A percentile compares a stretch with the other conserved stretches of the same genome.
These are phyloP conservation scores for Leptoteleia sp. DNA, from an alignment of 1,140 invertebrate genomes.

Conservation along the genomic window DNA sequence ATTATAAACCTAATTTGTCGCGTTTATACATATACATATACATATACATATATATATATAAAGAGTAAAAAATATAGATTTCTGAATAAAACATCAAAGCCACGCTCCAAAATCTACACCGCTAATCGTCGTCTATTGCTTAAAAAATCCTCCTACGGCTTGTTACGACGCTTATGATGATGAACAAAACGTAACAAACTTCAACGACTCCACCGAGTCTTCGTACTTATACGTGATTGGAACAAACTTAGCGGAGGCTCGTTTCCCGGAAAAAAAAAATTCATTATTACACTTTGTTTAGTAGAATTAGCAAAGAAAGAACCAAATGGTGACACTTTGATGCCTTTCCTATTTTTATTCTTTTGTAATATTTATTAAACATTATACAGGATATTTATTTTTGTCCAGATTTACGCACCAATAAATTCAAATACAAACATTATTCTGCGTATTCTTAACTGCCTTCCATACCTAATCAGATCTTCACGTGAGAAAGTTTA, in stretches of 20 bases:
- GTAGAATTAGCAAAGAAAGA: neutral
- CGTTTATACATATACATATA: conserved; percentile 57
- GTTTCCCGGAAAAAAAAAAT: neutral
- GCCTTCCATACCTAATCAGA: no score
- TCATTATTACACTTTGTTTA: neutral
- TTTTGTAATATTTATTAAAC: neutral
- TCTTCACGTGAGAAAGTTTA: no score
- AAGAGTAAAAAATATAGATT: conserved; percentile 64
- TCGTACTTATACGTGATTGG: neutral
- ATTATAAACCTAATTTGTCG: conserved; percentile 59
- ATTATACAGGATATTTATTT: neutral
- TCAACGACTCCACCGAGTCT: neutral
- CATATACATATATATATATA: no score
- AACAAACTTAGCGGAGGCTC: neutral
- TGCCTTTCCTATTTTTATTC: neutral
- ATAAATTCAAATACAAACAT: no score
- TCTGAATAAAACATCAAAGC: conserved; percentile 63
- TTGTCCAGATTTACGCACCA: no score
- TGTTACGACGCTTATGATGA: conserved; percentile 17
- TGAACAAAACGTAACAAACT: conserved; percentile 11
- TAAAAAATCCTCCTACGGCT: conserved; percentile 19
- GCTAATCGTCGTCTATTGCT: conserved; percentile 35
- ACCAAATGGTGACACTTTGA: conserved; percentile 14
- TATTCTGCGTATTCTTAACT: no score
- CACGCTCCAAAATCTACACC: conserved; percentile 44